Evolutionary conservation across 2,888 invertebrate species (phyloP).

Genomic region (Mylabris sibirica): DNA sequence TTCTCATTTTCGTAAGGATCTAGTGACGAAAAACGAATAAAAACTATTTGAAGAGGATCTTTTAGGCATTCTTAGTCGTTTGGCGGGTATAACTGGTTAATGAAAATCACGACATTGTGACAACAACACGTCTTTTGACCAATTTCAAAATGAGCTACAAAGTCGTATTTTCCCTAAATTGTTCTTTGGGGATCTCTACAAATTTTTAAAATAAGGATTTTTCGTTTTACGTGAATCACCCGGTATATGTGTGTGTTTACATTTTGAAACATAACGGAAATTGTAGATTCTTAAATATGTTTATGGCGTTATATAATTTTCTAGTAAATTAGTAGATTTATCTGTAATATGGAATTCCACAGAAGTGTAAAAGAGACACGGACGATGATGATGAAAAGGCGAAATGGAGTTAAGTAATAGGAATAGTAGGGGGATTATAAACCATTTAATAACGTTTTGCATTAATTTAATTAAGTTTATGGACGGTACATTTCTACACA

Average conservation of each 20-base stretch:
- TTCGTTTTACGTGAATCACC: no score
- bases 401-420: conserved; percentile 3
- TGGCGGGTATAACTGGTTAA: no score
- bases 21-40: no score
- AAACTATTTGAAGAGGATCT: no score
- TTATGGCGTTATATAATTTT: not conserved
- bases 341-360: not conserved
- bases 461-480: conserved; percentile 46
- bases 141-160: no score
- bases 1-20: no score
- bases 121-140: no score
- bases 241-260: not conserved
- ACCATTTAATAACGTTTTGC: conserved; percentile 42
- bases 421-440: conserved; percentile 23
- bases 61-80: no score
- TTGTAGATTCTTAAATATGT: not conserved
- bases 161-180: no score
- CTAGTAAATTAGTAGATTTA: conserved; percentile 6
- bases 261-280: not conserved
- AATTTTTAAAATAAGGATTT: no score
- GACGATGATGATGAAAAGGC: not conserved
- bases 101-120: no score
- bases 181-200: no score
- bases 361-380: not conserved
- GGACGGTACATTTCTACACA: conserved; percentile 36